A percentile compares a stretch with the other conserved stretches of the same genome.
Evolutionary conservation across 2,797 vertebrate genomes (phyloP).

Genomic region (Tachyglossus aculeatus): DNA sequence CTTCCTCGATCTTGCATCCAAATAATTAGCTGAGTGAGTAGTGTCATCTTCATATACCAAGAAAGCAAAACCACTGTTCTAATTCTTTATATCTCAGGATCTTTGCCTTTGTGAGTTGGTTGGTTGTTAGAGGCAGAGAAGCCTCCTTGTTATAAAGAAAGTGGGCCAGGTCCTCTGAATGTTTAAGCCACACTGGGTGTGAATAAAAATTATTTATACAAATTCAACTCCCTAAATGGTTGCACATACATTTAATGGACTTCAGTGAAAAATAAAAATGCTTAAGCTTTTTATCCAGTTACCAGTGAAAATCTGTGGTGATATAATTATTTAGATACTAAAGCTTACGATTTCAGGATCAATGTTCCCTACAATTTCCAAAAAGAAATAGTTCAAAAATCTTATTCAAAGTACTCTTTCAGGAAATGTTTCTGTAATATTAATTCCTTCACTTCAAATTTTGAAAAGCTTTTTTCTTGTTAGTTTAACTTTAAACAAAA

Average conservation of each 20-base stretch:
- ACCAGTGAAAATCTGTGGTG: no score
- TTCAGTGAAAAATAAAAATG: slow-evolving; percentile 15
- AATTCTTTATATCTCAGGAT: slow-evolving; percentile 68
- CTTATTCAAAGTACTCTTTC: background rate
- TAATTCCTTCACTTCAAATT: background rate
- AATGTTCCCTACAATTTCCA: background rate
- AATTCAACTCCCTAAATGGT: slow-evolving; percentile 8
- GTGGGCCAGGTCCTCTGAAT: slow-evolving; percentile 67
- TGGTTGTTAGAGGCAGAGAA: slow-evolving; percentile 48
- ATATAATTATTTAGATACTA: no score
- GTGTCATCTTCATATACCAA: no score
- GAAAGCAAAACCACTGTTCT: no score
- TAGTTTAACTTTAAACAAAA: slow-evolving; percentile 11
- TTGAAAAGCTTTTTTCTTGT: background rate
- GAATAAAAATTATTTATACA: slow-evolving; percentile 41
- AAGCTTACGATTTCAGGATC: no score
- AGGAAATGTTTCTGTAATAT: background rate
- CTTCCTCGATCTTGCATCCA: no score
- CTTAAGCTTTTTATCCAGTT: no score
- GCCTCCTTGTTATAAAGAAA: slow-evolving; percentile 69
- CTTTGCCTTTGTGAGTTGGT: slow-evolving; percentile 41
- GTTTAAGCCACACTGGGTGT: slow-evolving; percentile 64
- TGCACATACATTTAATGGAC: background rate
- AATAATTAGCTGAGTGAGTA: no score
- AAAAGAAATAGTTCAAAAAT: slow-evolving; percentile 6